A percentile compares a stretch with the other conserved stretches of the same genome.
phyloP scores from a whole-genome alignment of 1,140 invertebrate genomes.

The Solenopsis invicta region DNA sequence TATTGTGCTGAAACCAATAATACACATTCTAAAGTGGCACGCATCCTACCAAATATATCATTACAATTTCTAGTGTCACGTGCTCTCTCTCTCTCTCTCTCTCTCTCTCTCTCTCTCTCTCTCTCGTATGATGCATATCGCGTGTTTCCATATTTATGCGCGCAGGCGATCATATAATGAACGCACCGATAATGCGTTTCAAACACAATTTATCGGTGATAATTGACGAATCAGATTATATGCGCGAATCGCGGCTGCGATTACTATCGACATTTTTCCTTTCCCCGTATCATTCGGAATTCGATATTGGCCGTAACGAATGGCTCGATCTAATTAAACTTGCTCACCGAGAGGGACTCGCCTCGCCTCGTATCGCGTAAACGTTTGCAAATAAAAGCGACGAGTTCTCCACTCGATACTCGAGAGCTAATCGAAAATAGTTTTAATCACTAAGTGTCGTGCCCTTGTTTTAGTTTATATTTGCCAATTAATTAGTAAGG shows the following conservation, averaged over 20 bases:
- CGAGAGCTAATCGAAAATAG: slow-evolving; percentile 31
- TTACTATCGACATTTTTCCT: slow-evolving; percentile 29
- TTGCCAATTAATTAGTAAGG: neutral
- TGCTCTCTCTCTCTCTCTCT: neutral
- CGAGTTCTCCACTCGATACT: neutral
- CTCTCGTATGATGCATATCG: slow-evolving; percentile 23
- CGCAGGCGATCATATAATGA: neutral
- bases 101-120: neutral
- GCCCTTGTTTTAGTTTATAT: slow-evolving; percentile 2
- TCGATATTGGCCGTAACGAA: slow-evolving; percentile 56
- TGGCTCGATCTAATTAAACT: slow-evolving; percentile 62
- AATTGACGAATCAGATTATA: slow-evolving; percentile 67
- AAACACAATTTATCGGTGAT: slow-evolving; percentile 66
- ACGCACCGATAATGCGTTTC: slow-evolving; percentile 42
- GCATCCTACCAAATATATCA: slow-evolving; percentile 4
- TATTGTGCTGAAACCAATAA: slow-evolving; percentile 18
- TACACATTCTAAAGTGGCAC: neutral
- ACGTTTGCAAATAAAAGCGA: slow-evolving; percentile 45
- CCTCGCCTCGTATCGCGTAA: neutral
- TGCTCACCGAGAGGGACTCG: neutral
- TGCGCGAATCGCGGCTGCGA: slow-evolving; percentile 28
- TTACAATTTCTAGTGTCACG: slow-evolving; percentile 14
- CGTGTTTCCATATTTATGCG: slow-evolving; percentile 60
- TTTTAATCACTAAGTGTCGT: neutral
- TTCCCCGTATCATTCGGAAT: slow-evolving; percentile 31